These are phyloP conservation scores for Leptopilina drosophilae DNA, from an alignment of 2,888 invertebrate genomes.

Conservation along the genomic window DNA sequence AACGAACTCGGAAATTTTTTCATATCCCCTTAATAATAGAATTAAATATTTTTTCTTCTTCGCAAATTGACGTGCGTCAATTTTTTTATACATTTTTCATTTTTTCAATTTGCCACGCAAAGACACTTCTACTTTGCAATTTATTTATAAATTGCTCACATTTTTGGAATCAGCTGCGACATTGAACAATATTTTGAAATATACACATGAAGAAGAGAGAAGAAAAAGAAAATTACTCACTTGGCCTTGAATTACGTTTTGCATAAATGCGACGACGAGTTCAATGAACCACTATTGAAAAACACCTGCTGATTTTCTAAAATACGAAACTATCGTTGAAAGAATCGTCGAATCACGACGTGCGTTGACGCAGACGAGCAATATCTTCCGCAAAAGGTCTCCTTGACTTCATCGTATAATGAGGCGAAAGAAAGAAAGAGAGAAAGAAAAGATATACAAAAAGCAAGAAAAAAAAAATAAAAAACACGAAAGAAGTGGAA, in stretches of 20 bases:
- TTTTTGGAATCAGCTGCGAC: neutral
- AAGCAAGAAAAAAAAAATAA: too few relatives aligned
- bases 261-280: neutral
- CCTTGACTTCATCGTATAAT: slow-evolving; percentile 32
- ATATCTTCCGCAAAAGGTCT: slow-evolving; percentile 30
- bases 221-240: neutral
- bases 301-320: slow-evolving; percentile 38
- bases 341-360: slow-evolving; percentile 24
- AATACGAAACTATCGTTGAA: slow-evolving; percentile 31
- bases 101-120: neutral
- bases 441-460: too few relatives aligned
- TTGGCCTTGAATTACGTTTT: neutral
- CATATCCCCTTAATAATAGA: neutral
- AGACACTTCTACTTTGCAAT: neutral
- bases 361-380: slow-evolving; percentile 29
- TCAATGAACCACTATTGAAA: neutral
- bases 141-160: neutral
- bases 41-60: neutral
- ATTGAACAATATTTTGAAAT: neutral
- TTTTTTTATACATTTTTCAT: slow-evolving; percentile 2
- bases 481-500: too few relatives aligned
- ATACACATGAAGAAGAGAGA: neutral
- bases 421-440: slow-evolving; percentile 24
- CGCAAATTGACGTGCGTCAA: neutral
- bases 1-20: neutral